These are phyloP conservation scores for Drosophila orosa DNA, from an alignment of 1,140 invertebrate genomes.

Conservation along the genomic window DNA sequence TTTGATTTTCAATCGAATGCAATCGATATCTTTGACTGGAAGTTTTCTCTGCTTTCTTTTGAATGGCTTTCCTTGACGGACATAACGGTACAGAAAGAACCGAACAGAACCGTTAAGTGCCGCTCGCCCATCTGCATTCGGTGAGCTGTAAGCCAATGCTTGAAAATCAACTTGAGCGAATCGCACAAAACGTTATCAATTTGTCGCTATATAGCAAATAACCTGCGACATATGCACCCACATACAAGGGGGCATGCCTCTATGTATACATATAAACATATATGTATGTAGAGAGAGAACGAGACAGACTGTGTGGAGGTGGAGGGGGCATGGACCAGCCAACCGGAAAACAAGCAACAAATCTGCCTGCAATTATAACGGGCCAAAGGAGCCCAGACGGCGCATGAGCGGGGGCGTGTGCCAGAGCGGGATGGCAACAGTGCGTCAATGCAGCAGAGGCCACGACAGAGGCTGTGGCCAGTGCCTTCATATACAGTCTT, in stretches of 20 bases:
- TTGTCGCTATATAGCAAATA: conserved; percentile 79
- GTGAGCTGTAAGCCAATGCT: conserved; percentile 65
- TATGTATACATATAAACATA: neutral
- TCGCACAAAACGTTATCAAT: conserved; percentile 80
- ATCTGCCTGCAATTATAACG: conserved; percentile 65
- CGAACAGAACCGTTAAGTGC: conserved; percentile 29
- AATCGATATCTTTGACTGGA: neutral
- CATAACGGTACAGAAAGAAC: neutral
- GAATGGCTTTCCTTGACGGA: neutral
- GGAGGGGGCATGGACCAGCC: conserved; percentile 52
- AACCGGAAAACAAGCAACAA: conserved; percentile 84
- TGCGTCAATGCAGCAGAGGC: conserved; percentile 34
- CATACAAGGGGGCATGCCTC: neutral
- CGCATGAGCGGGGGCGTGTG: conserved; percentile 33
- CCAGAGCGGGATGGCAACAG: conserved; percentile 41
- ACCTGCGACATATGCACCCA: conserved; percentile 40
- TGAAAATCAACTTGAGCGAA: conserved; percentile 82
- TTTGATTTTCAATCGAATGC: neutral
- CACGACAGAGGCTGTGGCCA: conserved; percentile 7
- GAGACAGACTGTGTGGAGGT: neutral
- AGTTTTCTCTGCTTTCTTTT: neutral
- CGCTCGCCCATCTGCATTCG: conserved; percentile 39
- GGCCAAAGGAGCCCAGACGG: conserved; percentile 49
- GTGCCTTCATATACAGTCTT: conserved; percentile 20
- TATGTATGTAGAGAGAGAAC: conserved; percentile 8